Conservation (phyloP, 2,113 vertebrate genomes). For the Columba livia region DNA sequence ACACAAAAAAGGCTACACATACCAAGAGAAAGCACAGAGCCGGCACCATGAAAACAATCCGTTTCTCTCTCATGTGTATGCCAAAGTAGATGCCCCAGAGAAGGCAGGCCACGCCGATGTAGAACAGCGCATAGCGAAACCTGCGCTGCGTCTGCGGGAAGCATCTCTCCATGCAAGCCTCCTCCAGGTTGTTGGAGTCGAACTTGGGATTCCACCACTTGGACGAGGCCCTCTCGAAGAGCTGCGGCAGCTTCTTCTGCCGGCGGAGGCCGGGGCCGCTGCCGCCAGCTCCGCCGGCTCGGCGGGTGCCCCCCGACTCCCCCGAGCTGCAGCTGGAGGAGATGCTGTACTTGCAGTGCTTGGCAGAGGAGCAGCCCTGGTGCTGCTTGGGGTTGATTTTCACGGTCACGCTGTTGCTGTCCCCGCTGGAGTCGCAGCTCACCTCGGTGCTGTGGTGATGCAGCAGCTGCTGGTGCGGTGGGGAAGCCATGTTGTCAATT, state of each 20-base stretch:
- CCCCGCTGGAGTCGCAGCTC: conserved; percentile 90
- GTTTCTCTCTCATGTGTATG: conserved; percentile 79
- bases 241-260: conserved; percentile 84
- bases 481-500: conserved; percentile 86
- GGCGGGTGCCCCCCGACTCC: conserved; percentile 81
- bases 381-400: conserved; percentile 83
- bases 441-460: conserved; percentile 91
- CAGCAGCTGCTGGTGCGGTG: conserved; percentile 88
- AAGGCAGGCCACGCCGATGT: conserved; percentile 85
- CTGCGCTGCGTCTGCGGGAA: conserved; percentile 95
- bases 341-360: conserved; percentile 93
- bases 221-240: conserved; percentile 93
- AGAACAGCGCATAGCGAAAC: conserved; percentile 94
- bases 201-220: conserved; percentile 98
- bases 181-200: conserved; percentile 93
- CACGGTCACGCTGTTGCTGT: conserved; percentile 85
- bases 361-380: conserved; percentile 78
- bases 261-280: conserved; percentile 62
- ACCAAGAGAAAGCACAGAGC: conserved; percentile 85
- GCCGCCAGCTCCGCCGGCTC: conserved; percentile 43
- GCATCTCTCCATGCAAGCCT: conserved; percentile 94
- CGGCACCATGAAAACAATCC: conserved; percentile 81
- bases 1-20: conserved; percentile 85
- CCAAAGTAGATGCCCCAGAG: conserved; percentile 92
- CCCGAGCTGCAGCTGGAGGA: conserved; percentile 95